These are phyloP conservation scores for Macrotis lagotis DNA, from an alignment of 2,113 vertebrate genomes.

Conservation along the genomic window DNA sequence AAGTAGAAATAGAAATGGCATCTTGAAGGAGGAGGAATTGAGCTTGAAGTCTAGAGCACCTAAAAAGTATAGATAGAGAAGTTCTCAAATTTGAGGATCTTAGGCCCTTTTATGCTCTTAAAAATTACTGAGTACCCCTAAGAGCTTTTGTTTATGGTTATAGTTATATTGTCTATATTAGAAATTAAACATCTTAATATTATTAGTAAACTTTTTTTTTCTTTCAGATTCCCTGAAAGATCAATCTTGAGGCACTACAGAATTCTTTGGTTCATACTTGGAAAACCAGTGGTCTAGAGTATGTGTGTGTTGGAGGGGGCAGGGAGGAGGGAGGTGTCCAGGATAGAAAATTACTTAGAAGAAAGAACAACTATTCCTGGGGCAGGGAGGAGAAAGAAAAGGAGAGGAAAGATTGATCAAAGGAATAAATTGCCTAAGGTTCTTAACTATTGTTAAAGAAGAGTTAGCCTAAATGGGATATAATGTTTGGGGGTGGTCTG, in stretches of 20 bases:
- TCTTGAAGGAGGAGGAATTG: background rate
- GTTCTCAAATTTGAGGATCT: background rate
- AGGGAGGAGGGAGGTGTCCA: too few relatives aligned
- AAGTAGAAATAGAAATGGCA: background rate
- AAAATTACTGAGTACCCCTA: background rate
- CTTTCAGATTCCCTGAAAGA: background rate
- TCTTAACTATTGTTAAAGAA: background rate
- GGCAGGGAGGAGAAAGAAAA: background rate
- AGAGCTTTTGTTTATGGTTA: background rate
- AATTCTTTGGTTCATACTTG: background rate
- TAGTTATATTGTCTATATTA: background rate
- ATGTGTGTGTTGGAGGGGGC: too few relatives aligned
- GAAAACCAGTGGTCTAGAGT: background rate
- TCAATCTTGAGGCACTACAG: background rate
- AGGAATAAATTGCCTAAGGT: background rate
- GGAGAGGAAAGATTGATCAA: background rate
- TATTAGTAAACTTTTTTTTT: background rate
- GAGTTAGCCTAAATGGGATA: background rate
- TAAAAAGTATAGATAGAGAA: background rate
- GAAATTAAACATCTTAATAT: background rate
- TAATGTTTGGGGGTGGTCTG: background rate
- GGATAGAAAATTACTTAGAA: background rate
- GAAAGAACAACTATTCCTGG: background rate
- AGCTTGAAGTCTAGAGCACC: background rate
- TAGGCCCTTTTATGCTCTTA: background rate